Evolutionary conservation across 2,113 vertebrate species (phyloP), one percentile per base, ranked within the genome.

Genomic region (Grus americana): DNA sequence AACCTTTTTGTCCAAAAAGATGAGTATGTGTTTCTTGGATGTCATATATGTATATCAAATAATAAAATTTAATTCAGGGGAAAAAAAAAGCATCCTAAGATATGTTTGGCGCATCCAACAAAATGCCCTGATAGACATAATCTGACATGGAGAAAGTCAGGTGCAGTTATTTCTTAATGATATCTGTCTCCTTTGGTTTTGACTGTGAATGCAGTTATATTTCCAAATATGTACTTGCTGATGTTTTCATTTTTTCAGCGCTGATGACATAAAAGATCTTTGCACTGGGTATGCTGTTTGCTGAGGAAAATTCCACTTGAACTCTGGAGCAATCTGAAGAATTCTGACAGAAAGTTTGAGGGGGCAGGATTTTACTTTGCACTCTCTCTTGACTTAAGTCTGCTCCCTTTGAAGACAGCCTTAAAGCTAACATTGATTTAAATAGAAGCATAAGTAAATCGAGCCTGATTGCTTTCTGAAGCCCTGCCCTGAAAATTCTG

Each of bases 301-400:
- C 79, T 78, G 82, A 94, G 95, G 95, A 97, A 96, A 97, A 96
- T 96, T 97, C 95, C 96, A 97, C 93, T 96, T 97, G 96, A 96
- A 95, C 93, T 94, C 88, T 3, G 2, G 79, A 96, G 95, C 75
- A 94, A 95, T 96, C 81, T 78, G 90, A 97, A 96, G 92, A 95
- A 96, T 96, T 96, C 75, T 93, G 93, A 58, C 71, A 88, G 71
- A 90, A 97, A 95, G 92, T 97, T 96, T 88, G 82, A 93, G 71
- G 59, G 79, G 68, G 67, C 29, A 90, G 58, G 86, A 90, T 94
- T 96, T 95, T 88, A 73, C 88, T 95, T 96, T 92, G 55, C 75
- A 18, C 27, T 73, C n/a, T 83, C 76, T 94, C 85, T 95, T 96
- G 92, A 93, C 90, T 95, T 50, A 5, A 1, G 61, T 70, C 81